A percentile compares a stretch with the other conserved stretches of the same genome.
These are phyloP conservation scores for Standfussiana lucernea DNA, from an alignment of 2,888 invertebrate species.

Conservation along the genomic window DNA sequence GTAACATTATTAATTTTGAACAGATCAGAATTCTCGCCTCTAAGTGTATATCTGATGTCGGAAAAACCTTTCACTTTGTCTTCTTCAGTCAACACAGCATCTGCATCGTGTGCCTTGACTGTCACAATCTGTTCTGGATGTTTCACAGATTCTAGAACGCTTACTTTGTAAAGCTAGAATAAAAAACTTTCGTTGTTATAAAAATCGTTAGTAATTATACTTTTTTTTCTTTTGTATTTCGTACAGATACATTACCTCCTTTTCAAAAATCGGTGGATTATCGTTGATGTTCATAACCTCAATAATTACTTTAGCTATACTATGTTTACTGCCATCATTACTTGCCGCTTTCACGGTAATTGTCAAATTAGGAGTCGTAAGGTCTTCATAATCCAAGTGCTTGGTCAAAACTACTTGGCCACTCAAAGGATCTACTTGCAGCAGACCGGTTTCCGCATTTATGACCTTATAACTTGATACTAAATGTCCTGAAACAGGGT, in stretches of 20 bases:
- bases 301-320: constrained; percentile 92
- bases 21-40: constrained; percentile 93
- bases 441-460: constrained; percentile 89
- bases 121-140: constrained; percentile 92
- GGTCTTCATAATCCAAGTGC: constrained; percentile 94
- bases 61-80: constrained; percentile 92
- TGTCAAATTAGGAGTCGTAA: constrained; percentile 91
- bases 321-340: constrained; percentile 90
- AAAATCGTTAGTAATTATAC: neutral
- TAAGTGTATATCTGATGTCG: constrained; percentile 93
- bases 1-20: constrained; percentile 93
- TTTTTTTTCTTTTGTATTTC: neutral
- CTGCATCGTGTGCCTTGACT: constrained; percentile 93
- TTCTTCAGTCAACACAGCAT: constrained; percentile 91
- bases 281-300: constrained; percentile 95
- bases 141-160: constrained; percentile 93
- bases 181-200: neutral
- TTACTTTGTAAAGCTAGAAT: constrained; percentile 92
- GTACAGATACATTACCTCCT: constrained; percentile 84
- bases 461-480: constrained; percentile 91
- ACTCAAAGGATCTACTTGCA: constrained; percentile 92
- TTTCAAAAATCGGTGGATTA: constrained; percentile 93
- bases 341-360: constrained; percentile 91
- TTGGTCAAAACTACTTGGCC: constrained; percentile 94
- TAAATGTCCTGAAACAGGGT: constrained; percentile 92